phyloP scores from a whole-genome alignment of 2,113 vertebrate genomes.

The Collichthys lucidus region DNA sequence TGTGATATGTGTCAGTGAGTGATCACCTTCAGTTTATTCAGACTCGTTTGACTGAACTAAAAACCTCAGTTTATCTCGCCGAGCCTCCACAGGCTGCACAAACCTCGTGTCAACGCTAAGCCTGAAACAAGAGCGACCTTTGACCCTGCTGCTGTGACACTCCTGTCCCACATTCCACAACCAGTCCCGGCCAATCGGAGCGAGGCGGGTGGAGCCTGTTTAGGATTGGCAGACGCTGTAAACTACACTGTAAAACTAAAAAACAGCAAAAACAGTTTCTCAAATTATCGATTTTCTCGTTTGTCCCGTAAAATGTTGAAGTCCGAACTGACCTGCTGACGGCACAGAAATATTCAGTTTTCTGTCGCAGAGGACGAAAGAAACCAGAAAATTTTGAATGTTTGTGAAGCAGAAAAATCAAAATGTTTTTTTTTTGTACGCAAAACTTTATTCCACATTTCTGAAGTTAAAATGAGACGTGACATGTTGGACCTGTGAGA shows the following conservation, averaged over 20 bases:
- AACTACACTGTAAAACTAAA: background rate
- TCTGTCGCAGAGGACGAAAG: too few relatives aligned
- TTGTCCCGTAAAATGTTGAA: too few relatives aligned
- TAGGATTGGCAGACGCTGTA: background rate
- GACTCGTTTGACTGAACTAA: too few relatives aligned
- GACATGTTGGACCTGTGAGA: background rate
- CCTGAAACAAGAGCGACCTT: slow-evolving; percentile 50
- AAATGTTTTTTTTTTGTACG: background rate
- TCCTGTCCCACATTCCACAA: slow-evolving; percentile 58
- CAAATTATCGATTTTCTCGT: too few relatives aligned
- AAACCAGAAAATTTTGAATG: too few relatives aligned
- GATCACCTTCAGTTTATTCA: too few relatives aligned
- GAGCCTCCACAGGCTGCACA: background rate
- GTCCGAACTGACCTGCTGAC: too few relatives aligned
- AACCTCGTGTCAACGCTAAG: background rate
- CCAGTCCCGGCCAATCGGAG: background rate
- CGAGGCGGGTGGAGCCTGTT: background rate
- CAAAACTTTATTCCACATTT: slow-evolving; percentile 41
- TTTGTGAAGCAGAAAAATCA: slow-evolving; percentile 1
- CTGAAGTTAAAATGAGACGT: background rate
- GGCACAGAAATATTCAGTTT: too few relatives aligned
- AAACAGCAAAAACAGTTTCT: too few relatives aligned
- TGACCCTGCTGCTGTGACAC: slow-evolving; percentile 56
- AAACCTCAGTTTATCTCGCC: too few relatives aligned
- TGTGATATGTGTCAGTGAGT: too few relatives aligned